Evolutionary conservation across 1,140 invertebrate genomes (phyloP), one percentile per base, ranked within the genome.

Genomic region (Rhagoletis zephyria): DNA sequence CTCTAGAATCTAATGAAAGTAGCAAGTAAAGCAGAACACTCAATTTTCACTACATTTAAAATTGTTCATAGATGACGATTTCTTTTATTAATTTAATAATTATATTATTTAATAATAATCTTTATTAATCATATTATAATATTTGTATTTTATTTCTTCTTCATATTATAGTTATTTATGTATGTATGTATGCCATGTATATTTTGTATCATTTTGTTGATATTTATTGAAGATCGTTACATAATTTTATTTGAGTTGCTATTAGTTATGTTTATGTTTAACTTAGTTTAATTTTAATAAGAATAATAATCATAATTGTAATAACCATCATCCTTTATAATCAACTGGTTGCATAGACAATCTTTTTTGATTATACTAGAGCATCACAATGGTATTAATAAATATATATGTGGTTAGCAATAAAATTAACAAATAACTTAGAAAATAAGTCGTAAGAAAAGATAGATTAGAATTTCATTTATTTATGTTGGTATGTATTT

Each of bases 21-120:
- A 67, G 12, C 40, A 67, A 67, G 40, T 67, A 67, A 67, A 67
- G 64, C 30, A 10, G 9, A 42, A 42, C 30, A 67, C 40, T 67
- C 12, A 30, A 67, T 67, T 67, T 67, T 67, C 64, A 67, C 64
- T 67, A 67, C 64, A 67, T 67, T 67, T 67, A 67, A 67, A 67
- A 67, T 67, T 67, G 30, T 67, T 67, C 64, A 30, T 67, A 40
- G 40, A 67, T 67, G 64, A 67, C 64, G 64, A 67, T 67, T 67
- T 67, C 64, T 40, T 67, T 67, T 67, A 67, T 67, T 67, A 19
- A 67, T 67, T 67, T 30, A 67, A 67, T 67, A 67, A 67, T 67
- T 40, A 10, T 67, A 67, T 67, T 3, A 56, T 56, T 56, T 10
- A 56, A 56, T 56, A 56, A 56, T 56, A 56, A 56, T 56, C 30